Conservation (phyloP, 2,888 invertebrate species). For the Papilio demoleus region DNA sequence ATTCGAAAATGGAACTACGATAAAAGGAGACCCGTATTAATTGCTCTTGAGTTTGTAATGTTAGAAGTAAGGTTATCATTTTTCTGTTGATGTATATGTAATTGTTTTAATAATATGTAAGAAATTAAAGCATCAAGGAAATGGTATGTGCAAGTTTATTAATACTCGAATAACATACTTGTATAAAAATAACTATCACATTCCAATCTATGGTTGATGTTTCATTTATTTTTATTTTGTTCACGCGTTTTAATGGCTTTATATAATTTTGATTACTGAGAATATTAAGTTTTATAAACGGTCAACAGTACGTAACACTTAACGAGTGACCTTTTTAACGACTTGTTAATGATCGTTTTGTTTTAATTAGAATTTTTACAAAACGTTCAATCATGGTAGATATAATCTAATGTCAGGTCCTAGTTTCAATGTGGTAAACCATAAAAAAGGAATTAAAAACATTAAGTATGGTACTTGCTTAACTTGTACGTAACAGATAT, state of each 20-base stretch:
- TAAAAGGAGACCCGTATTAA: too few relatives aligned
- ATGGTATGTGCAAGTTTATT: slow-evolving; percentile 6
- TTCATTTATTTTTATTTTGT: background rate
- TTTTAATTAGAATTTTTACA: slow-evolving; percentile 39
- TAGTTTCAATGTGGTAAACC: slow-evolving; percentile 10
- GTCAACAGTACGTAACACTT: slow-evolving; percentile 16
- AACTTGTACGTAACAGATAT: too few relatives aligned
- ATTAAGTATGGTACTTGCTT: background rate
- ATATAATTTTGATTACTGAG: background rate
- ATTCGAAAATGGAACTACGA: too few relatives aligned
- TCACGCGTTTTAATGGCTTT: background rate
- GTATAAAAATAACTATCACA: background rate
- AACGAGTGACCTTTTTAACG: slow-evolving; percentile 35
- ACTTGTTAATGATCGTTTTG: slow-evolving; percentile 38
- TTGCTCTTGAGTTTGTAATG: too few relatives aligned
- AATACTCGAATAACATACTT: background rate
- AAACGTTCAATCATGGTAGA: slow-evolving; percentile 39
- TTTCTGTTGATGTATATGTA: background rate
- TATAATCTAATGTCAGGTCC: slow-evolving; percentile 35
- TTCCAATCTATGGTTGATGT: slow-evolving; percentile 5
- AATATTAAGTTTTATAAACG: slow-evolving; percentile 7
- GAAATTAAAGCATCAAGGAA: slow-evolving; percentile 1
- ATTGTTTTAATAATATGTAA: background rate
- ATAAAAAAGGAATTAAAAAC: background rate
- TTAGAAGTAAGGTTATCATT: too few relatives aligned